Base-by-base conservation (phyloP, 2,888 invertebrate genomes). In the Cotesia congregata region DNA sequence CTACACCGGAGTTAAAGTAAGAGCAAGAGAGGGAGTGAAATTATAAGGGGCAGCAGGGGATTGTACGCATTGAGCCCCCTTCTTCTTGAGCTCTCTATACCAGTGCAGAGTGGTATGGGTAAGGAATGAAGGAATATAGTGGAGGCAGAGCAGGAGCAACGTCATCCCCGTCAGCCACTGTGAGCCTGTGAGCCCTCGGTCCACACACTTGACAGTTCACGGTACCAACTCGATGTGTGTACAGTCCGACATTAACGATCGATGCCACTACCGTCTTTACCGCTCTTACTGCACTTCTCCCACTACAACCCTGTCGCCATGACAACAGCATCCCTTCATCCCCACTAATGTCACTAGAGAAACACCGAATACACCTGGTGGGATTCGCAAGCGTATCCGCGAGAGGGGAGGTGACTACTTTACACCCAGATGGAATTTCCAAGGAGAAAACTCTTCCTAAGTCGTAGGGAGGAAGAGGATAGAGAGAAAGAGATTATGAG, bases 281-380 rank as follows among this genome's bases (percentile, higher is more conserved):
- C 72, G 59, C 62, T 69, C 67, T 59, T 70, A 65, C 65, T 68
- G 72, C 64, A 79, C 83, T 86, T 84, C 83, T 86, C 79, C 80
- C 67, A 64, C 61, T 38, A 38, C 17, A 39, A 64, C 67, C 68
- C 79, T 65, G 88, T 89, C 80, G 79, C 82, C 87, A 88, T 88
- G 86, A 76, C 85, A 83, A 89, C 88, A 83, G 85, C 85, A 87
- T 87, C 88, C 88, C 88, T 85, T 85, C 83, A 73, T 78, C 84
- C 84, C 84, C 80, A 80, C 85, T 80, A 77, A 38, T 2, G 64
- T n/a, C 15, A 20, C 6, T 62, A 62, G 6, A 62, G 12, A 12
- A n/a, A 12, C 9, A 15, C 7, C 50, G 15, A 20, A 68, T 72
- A 68, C 80, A 77, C 82, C 79, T 82, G 85, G 85, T 84, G 85